Evolutionary conservation across 1,140 invertebrate genomes (phyloP).

Genomic region (Neuroterus valhalla): DNA sequence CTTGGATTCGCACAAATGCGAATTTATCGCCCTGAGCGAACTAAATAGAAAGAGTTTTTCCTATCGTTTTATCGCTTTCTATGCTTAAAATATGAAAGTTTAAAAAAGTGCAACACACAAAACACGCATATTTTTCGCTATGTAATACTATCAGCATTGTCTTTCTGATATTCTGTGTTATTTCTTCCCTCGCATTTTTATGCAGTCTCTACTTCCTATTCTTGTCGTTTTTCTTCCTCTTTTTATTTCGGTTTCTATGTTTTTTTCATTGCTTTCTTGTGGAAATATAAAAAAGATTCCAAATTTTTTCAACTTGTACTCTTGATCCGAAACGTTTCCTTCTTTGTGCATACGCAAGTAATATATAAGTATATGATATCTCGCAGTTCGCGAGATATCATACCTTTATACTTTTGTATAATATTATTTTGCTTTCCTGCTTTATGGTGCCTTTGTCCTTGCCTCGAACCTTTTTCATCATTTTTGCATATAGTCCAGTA

Average conservation of each 20-base stretch:
- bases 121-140: not conserved
- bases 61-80: constrained; percentile 1
- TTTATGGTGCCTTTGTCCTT: not conserved
- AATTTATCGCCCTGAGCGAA: constrained; percentile 27
- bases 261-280: too few relatives aligned
- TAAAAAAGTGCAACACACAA: not conserved
- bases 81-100: not conserved
- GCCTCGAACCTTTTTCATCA: not conserved
- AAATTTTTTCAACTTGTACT: too few relatives aligned
- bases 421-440: not conserved
- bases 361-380: too few relatives aligned
- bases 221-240: too few relatives aligned
- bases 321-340: too few relatives aligned
- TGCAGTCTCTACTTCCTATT: too few relatives aligned
- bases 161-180: not conserved
- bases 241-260: too few relatives aligned
- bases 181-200: too few relatives aligned
- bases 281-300: too few relatives aligned
- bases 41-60: not conserved
- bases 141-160: not conserved
- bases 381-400: too few relatives aligned
- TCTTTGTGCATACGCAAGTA: too few relatives aligned
- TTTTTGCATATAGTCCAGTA: constrained; percentile 16
- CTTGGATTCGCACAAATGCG: constrained; percentile 21
- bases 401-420: not conserved